Percentiles rank a stretch among this genome's conserved stretches.
Evolutionary conservation across 2,113 vertebrate genomes (phyloP).

Genomic region (Taxidea taxus): DNA sequence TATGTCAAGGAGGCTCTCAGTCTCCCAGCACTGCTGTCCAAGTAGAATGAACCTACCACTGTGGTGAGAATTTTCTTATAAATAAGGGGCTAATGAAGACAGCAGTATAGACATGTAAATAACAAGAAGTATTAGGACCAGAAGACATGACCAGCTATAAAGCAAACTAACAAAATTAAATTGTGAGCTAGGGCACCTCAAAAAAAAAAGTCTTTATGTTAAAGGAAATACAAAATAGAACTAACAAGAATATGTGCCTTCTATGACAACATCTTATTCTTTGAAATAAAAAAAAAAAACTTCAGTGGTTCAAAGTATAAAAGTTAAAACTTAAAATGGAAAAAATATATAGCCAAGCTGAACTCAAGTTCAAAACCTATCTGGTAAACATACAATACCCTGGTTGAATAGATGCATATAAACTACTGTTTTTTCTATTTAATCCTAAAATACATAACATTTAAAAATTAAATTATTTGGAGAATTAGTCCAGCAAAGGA

Average conservation of each 20-base stretch:
- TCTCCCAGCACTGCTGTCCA: background rate
- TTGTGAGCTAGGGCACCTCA: background rate
- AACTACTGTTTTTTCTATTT: background rate
- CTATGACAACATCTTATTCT: background rate
- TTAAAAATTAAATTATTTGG: slow-evolving; percentile 28
- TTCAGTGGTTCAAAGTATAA: slow-evolving; percentile 1
- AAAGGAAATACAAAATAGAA: slow-evolving; percentile 10
- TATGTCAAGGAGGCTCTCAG: background rate
- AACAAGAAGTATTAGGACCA: background rate
- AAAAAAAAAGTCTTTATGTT: background rate
- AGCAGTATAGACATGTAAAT: background rate
- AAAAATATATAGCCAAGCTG: background rate
- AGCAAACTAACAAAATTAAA: background rate
- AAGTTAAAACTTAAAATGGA: background rate
- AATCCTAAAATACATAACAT: background rate
- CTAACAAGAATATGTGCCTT: background rate
- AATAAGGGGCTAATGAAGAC: background rate
- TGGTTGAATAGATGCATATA: background rate
- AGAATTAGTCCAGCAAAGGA: background rate
- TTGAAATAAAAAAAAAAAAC: background rate
- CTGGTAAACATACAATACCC: background rate
- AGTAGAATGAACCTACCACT: fast-evolving
- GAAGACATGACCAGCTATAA: background rate
- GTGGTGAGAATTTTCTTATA: background rate
- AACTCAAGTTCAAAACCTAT: background rate